These are phyloP conservation scores for Odontocolon sp. DNA, from an alignment of 2,888 invertebrate genomes.

Conservation along the genomic window DNA sequence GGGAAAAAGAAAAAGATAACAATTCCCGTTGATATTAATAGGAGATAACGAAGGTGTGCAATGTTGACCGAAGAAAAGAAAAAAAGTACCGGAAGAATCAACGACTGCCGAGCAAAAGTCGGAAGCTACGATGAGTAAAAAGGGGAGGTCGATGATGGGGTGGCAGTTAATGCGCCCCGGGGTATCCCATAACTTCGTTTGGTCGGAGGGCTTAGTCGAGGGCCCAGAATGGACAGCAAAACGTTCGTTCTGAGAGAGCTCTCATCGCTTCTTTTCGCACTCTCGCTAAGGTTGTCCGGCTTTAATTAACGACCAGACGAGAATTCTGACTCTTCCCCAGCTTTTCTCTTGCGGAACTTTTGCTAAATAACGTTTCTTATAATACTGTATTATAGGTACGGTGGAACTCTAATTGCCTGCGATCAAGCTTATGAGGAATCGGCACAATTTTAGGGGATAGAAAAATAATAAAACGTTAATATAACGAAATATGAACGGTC, in stretches of 20 bases:
- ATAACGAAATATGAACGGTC: neutral
- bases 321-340: slow-evolving; percentile 34
- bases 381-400: slow-evolving; percentile 4
- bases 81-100: slow-evolving; percentile 32
- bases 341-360: slow-evolving; percentile 33
- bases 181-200: slow-evolving; percentile 66
- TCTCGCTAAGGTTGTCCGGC: slow-evolving; percentile 50
- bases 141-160: slow-evolving; percentile 35
- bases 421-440: slow-evolving; percentile 3
- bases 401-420: slow-evolving; percentile 39
- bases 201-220: slow-evolving; percentile 60
- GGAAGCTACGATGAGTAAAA: slow-evolving; percentile 20
- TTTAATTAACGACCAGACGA: slow-evolving; percentile 59
- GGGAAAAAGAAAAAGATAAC: neutral
- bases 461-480: too few relatives aligned
- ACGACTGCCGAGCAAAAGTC: slow-evolving; percentile 26
- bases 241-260: slow-evolving; percentile 54
- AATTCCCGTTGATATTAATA: slow-evolving; percentile 47
- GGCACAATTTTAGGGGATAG: slow-evolving; percentile 13
- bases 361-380: slow-evolving; percentile 35
- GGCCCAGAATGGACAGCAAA: slow-evolving; percentile 57
- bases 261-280: slow-evolving; percentile 33
- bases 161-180: slow-evolving; percentile 60
- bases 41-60: slow-evolving; percentile 53
- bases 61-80: slow-evolving; percentile 37